Base-by-base conservation (phyloP, 2,888 invertebrate species). In the Ectobius pallidus region DNA sequence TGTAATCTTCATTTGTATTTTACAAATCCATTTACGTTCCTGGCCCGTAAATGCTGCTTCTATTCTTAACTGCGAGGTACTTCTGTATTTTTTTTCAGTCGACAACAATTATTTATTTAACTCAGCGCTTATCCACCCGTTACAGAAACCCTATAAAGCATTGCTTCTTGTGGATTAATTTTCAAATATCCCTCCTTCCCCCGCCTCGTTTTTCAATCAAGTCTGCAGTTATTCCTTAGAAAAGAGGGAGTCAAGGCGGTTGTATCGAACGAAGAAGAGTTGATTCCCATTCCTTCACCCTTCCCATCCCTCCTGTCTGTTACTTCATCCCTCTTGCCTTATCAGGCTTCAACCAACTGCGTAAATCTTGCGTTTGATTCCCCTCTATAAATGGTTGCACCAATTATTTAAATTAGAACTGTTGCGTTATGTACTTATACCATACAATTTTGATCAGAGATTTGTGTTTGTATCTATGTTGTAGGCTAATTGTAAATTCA, bases 151-250 rank as follows among this genome's bases (percentile, higher is more conserved):
- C 9, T 0, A 3, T 1, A 52, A 9, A 25, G 22, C 20, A 14
- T n/a, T 25, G 25, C 25, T 20, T 18, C 6, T n/a, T 46, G 7
- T 25, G 52, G 22, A 25, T 52, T 52, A 52, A 25, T 52, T 52
- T 52, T 52, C 25, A 25, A 25, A 52, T 25, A 6, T 6, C 52
- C 20, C 25, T 25, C 25, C 39, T 25, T 18, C 1, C 25, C 16
- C 30, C 52, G 32, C 34, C 25, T 32, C 30, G n/a, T 16, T 20
- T 44, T 58, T 63, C 27, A 63, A 71, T 63, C 63, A 62, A 71
- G 18, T 44, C 63, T 63, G 42, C 62, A 44, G 49, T 71, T 71
- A 63, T 71, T 71, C 49, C 49, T 58, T n/a, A n/a, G n/a, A n/a
- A n/a, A n/a, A n/a, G 55, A 49, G 63, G 71, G 34, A 44, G 44